Evolutionary conservation across 1,140 invertebrate genomes (phyloP).

Genomic region (Drosophila chauvacae): DNA sequence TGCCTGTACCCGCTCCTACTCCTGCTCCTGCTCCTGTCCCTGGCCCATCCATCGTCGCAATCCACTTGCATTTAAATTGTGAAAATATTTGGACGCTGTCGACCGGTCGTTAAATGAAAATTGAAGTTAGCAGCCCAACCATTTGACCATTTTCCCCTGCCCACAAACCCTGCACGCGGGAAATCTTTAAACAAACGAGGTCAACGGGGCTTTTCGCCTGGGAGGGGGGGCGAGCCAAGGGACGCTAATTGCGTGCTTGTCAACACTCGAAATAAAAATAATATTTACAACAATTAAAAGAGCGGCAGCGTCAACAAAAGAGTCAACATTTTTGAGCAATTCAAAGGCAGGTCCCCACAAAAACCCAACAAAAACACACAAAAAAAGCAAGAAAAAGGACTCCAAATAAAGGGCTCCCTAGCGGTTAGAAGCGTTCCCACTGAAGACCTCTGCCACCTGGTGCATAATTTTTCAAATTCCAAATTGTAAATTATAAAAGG

Average conservation of each 20-base stretch:
- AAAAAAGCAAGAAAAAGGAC: slow-evolving; percentile 13
- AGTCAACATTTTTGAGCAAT: slow-evolving; percentile 28
- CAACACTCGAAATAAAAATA: slow-evolving; percentile 72
- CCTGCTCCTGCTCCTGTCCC: neutral
- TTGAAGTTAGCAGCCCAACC: slow-evolving; percentile 60
- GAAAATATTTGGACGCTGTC: slow-evolving; percentile 69
- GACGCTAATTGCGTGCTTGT: slow-evolving; percentile 69
- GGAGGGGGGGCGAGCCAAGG: neutral
- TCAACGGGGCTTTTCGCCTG: slow-evolving; percentile 12
- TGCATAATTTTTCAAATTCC: slow-evolving; percentile 49
- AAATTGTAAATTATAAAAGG: slow-evolving; percentile 57
- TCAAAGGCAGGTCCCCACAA: slow-evolving; percentile 24
- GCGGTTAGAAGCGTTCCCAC: slow-evolving; percentile 1
- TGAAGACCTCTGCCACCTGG: slow-evolving; percentile 15
- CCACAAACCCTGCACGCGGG: slow-evolving; percentile 1
- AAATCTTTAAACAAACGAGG: slow-evolving; percentile 54
- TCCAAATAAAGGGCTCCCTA: slow-evolving; percentile 27
- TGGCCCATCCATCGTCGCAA: slow-evolving; percentile 25
- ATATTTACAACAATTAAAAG: slow-evolving; percentile 80
- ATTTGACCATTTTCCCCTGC: slow-evolving; percentile 9
- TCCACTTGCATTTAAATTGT: slow-evolving; percentile 76
- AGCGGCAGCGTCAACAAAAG: slow-evolving; percentile 45
- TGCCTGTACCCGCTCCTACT: neutral
- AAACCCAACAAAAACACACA: neutral
- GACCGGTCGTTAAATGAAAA: slow-evolving; percentile 58